Evolutionary conservation across 1,140 invertebrate genomes (phyloP).

Genomic region (Wiebesia pumilae): DNA sequence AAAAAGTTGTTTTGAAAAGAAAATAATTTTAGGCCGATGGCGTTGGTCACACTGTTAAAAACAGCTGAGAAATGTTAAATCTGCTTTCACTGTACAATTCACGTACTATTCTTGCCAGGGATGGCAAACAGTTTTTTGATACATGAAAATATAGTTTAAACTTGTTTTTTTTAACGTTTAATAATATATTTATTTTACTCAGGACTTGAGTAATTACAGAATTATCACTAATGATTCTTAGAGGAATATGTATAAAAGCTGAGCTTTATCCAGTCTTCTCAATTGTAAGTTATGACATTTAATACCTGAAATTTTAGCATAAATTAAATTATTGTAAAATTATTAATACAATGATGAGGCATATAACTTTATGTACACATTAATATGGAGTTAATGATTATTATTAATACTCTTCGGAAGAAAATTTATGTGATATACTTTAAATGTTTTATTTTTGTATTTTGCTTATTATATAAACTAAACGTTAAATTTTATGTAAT

Average conservation of each 20-base stretch:
- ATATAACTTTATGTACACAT: background rate
- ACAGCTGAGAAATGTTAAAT: constrained; percentile 35
- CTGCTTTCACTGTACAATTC: background rate
- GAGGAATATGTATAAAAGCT: constrained; percentile 19
- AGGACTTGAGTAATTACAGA: background rate
- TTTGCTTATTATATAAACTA: background rate
- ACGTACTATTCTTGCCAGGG: background rate
- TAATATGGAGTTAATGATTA: background rate
- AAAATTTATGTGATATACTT: background rate
- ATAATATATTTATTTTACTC: background rate
- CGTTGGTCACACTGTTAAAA: constrained; percentile 32
- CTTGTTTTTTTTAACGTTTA: background rate
- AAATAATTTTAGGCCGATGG: background rate
- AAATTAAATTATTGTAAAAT: background rate
- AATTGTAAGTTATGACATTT: constrained; percentile 31
- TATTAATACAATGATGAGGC: too few relatives aligned
- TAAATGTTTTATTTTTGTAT: background rate
- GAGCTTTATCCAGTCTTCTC: constrained; percentile 22
- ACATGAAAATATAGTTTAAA: background rate
- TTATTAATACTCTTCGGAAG: background rate
- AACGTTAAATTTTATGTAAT: background rate
- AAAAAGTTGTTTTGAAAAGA: background rate
- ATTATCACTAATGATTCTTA: constrained; percentile 42
- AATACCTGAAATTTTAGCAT: background rate
- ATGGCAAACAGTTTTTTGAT: background rate